Conservation (phyloP, 2,888 invertebrate genomes). For the Coleophora deauratella region DNA sequence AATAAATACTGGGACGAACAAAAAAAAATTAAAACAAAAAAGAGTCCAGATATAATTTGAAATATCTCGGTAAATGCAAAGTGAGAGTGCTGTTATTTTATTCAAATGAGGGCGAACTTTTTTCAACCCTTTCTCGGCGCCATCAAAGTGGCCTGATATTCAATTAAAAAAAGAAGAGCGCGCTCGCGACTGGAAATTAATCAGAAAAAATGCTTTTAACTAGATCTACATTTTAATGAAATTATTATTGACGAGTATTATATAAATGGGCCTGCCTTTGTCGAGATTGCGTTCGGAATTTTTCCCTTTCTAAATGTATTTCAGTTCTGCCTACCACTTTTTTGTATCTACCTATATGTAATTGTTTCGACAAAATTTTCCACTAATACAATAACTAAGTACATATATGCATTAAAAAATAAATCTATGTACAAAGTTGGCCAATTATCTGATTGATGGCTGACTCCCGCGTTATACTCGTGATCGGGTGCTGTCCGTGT, state of each 20-base stretch:
- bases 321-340: no score
- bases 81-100: slow-evolving; percentile 75
- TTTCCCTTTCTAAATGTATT: no score
- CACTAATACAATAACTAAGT: no score
- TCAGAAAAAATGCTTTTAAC: slow-evolving; percentile 75
- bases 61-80: slow-evolving; percentile 75
- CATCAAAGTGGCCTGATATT: slow-evolving; percentile 75
- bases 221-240: slow-evolving; percentile 75
- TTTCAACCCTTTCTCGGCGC: slow-evolving; percentile 67
- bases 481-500: no score
- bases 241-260: slow-evolving; percentile 74
- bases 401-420: no score
- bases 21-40: slow-evolving; percentile 69
- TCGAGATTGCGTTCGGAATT: slow-evolving; percentile 45
- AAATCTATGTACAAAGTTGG: no score
- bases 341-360: no score
- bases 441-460: no score
- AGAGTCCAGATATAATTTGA: slow-evolving; percentile 74
- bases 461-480: no score
- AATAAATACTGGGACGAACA: slow-evolving; percentile 65
- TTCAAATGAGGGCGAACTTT: slow-evolving; percentile 73
- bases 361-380: no score
- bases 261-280: slow-evolving; percentile 57
- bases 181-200: slow-evolving; percentile 71
- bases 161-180: slow-evolving; percentile 73